Conservation (phyloP, 2,888 invertebrate genomes). For the Cephus pygmeus region DNA sequence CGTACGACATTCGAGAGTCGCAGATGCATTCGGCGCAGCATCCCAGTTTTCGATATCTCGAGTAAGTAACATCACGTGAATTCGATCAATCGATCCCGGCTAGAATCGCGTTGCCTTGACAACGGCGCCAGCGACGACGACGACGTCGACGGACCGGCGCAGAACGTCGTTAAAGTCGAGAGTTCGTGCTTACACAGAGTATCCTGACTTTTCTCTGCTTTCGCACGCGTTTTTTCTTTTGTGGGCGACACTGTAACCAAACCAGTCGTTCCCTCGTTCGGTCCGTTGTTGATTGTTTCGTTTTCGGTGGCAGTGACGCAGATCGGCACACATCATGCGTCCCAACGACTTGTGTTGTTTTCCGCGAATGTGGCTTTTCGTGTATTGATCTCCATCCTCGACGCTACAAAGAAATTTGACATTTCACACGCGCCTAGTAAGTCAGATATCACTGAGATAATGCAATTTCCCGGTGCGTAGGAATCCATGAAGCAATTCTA, state of each 20-base stretch:
- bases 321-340: neutral
- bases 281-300: neutral
- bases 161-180: constrained; percentile 9
- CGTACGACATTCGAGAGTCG: neutral
- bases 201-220: constrained; percentile 47
- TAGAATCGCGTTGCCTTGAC: constrained; percentile 12
- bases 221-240: constrained; percentile 25
- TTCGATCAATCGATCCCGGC: constrained; percentile 16
- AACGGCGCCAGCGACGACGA: constrained; percentile 19
- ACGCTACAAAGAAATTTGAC: constrained; percentile 36
- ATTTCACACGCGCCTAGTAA: constrained; percentile 30
- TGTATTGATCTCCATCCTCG: constrained; percentile 56
- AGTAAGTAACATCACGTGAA: neutral
- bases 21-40: neutral
- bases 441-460: constrained; percentile 5
- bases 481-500: neutral
- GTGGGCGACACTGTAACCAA: neutral
- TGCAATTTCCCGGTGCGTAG: neutral
- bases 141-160: constrained; percentile 17
- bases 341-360: neutral
- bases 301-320: neutral
- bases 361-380: constrained; percentile 49
- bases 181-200: constrained; percentile 14
- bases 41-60: constrained; percentile 6
- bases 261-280: neutral